Conservation (phyloP, 2,888 invertebrate species). For the Campoplex nolae region DNA sequence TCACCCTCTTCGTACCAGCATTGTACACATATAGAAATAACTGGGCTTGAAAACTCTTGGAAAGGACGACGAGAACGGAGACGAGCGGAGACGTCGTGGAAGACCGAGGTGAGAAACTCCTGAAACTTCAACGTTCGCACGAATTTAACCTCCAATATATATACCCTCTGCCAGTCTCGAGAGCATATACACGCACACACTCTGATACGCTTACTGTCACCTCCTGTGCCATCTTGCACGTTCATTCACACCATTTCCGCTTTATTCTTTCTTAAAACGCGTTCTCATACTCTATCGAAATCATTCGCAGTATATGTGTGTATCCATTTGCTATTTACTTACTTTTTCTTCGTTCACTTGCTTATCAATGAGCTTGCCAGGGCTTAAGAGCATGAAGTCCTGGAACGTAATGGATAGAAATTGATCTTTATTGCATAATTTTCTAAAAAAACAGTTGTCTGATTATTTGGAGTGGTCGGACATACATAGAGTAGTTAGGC, state of each 20-base stretch:
- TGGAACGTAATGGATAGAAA: not conserved
- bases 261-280: not conserved
- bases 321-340: not conserved
- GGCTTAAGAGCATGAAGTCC: not conserved
- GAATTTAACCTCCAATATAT: slow-evolving; percentile 62
- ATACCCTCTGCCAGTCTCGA: slow-evolving; percentile 34
- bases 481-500: too few species aligned
- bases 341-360: not conserved
- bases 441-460: not conserved
- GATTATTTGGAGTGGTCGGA: too few species aligned
- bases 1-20: slow-evolving; percentile 14
- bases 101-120: slow-evolving; percentile 68
- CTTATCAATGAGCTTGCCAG: not conserved
- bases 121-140: slow-evolving; percentile 66
- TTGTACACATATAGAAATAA: slow-evolving; percentile 21
- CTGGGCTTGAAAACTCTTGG: slow-evolving; percentile 64
- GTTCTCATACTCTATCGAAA: not conserved
- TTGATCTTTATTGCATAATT: not conserved
- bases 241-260: not conserved
- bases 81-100: slow-evolving; percentile 49
- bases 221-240: not conserved
- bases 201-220: not conserved
- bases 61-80: slow-evolving; percentile 57
- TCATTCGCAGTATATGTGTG: not conserved
- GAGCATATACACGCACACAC: slow-evolving; percentile 26